Percentiles rank a stretch among this genome's conserved stretches.
Conservation (phyloP, 2,113 vertebrate species). For the Cyphomyrus plagiostoma region DNA sequence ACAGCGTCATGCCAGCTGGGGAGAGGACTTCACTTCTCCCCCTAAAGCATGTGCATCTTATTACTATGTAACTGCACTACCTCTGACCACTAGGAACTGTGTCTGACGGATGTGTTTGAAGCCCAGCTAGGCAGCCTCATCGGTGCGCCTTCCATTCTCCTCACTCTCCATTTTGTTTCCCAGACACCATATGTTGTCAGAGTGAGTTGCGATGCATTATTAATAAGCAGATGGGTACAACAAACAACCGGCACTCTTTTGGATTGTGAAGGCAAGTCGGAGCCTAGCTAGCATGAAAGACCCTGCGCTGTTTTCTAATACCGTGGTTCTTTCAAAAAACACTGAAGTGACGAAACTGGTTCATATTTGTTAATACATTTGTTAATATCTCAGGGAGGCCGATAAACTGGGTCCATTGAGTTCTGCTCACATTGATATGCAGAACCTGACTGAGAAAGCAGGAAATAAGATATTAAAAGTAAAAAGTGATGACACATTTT, state of each 20-base stretch:
- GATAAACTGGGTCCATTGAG: background rate
- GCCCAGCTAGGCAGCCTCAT: background rate
- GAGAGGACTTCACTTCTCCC: background rate
- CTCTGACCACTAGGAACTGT: background rate
- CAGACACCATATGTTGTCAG: conserved; percentile 10
- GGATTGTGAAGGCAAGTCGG: background rate
- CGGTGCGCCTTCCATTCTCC: background rate
- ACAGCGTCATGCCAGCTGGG: background rate
- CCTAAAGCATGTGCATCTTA: background rate
- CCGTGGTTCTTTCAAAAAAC: background rate
- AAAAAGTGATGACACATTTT: background rate
- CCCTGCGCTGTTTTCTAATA: background rate
- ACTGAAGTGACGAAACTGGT: background rate
- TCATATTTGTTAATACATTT: background rate
- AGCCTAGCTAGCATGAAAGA: background rate
- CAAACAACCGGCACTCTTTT: background rate
- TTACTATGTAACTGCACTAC: background rate
- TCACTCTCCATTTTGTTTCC: background rate
- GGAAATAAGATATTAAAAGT: conserved; percentile 2
- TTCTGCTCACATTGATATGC: background rate
- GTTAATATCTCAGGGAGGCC: background rate
- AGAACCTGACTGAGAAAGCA: background rate
- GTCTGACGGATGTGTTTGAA: background rate
- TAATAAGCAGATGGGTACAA: conserved; percentile 2
- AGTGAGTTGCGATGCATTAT: conserved; percentile 10